phyloP scores from a whole-genome alignment of 2,113 vertebrate species.

The Perognathus longimembris region DNA sequence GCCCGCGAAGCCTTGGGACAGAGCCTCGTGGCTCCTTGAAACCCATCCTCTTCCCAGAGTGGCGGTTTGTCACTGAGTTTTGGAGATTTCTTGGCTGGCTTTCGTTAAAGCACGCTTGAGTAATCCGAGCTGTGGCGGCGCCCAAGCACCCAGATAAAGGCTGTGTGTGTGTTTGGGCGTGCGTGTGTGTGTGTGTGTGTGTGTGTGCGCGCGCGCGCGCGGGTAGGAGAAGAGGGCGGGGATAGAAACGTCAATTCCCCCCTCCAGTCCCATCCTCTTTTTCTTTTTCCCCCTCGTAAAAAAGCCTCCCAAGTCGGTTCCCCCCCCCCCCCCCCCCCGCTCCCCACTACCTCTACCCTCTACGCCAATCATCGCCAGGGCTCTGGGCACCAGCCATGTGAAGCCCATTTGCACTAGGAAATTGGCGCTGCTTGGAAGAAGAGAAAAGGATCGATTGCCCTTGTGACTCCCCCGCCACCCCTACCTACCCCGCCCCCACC shows the following conservation, averaged over 20 bases:
- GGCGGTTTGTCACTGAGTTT: slow-evolving; percentile 80
- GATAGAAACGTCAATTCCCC: slow-evolving; percentile 69
- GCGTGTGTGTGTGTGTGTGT: slow-evolving; percentile 57
- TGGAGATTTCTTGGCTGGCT: slow-evolving; percentile 79
- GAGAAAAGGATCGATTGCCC: slow-evolving; percentile 84
- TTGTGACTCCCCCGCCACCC: slow-evolving; percentile 78
- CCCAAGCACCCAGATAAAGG: slow-evolving; percentile 85
- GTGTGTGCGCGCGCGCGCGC: slow-evolving; percentile 60
- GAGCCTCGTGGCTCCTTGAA: slow-evolving; percentile 17
- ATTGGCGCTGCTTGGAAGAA: slow-evolving; percentile 91
- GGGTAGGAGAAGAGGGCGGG: slow-evolving; percentile 68
- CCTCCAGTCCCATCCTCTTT: slow-evolving; percentile 32
- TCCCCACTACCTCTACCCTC: slow-evolving; percentile 57
- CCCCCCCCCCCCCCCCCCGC: slow-evolving; percentile 52
- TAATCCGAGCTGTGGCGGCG: slow-evolving; percentile 88
- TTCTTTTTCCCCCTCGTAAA: slow-evolving; percentile 56
- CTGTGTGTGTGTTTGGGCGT: background rate
- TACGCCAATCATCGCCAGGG: slow-evolving; percentile 82
- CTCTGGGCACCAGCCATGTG: slow-evolving; percentile 87
- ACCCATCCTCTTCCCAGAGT: slow-evolving; percentile 69
- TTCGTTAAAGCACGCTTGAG: slow-evolving; percentile 86
- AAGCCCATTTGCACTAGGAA: slow-evolving; percentile 87
- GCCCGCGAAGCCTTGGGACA: slow-evolving; percentile 44
- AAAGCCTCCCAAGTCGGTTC: slow-evolving; percentile 84
- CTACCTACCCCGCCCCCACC: slow-evolving; percentile 18